Percentiles rank a stretch among this genome's conserved stretches.
phyloP scores from a whole-genome alignment of 2,888 invertebrate genomes.

The Cylloceria caligata region DNA sequence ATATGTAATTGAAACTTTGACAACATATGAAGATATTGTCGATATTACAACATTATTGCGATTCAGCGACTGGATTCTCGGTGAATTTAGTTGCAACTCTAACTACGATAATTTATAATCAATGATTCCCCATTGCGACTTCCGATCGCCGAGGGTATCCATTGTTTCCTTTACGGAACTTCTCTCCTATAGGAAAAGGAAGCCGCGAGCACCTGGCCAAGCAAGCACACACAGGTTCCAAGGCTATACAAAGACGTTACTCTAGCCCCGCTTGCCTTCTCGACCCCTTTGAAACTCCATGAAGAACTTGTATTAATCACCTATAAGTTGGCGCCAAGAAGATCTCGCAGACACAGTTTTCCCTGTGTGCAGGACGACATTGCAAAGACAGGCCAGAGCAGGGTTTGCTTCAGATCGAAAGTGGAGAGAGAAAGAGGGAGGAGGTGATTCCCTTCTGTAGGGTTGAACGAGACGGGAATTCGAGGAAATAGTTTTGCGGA shows the following conservation, averaged over 20 bases:
- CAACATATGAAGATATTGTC: background rate
- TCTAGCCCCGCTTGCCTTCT: no score
- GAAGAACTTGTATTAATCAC: slow-evolving; percentile 79
- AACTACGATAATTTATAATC: slow-evolving; percentile 61
- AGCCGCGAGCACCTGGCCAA: slow-evolving; percentile 37
- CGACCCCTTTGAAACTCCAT: no score
- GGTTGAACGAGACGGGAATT: slow-evolving; percentile 56
- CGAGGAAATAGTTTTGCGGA: slow-evolving; percentile 68
- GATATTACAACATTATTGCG: slow-evolving; percentile 36
- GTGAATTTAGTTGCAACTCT: slow-evolving; percentile 45
- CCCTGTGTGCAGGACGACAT: slow-evolving; percentile 6
- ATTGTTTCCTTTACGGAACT: slow-evolving; percentile 66
- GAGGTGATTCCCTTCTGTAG: background rate
- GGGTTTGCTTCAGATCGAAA: slow-evolving; percentile 27
- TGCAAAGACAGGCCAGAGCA: slow-evolving; percentile 13
- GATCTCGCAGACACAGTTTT: slow-evolving; percentile 40
- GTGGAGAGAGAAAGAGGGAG: background rate
- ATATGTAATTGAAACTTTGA: background rate
- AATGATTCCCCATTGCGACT: slow-evolving; percentile 49
- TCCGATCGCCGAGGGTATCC: slow-evolving; percentile 38
- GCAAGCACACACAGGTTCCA: slow-evolving; percentile 36
- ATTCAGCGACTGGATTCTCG: slow-evolving; percentile 1
- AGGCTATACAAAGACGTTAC: slow-evolving; percentile 72
- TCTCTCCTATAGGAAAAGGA: slow-evolving; percentile 37
- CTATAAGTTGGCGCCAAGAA: slow-evolving; percentile 79